Evolutionary conservation across 1,140 invertebrate species (phyloP).

Genomic region (Augochlora pura): DNA sequence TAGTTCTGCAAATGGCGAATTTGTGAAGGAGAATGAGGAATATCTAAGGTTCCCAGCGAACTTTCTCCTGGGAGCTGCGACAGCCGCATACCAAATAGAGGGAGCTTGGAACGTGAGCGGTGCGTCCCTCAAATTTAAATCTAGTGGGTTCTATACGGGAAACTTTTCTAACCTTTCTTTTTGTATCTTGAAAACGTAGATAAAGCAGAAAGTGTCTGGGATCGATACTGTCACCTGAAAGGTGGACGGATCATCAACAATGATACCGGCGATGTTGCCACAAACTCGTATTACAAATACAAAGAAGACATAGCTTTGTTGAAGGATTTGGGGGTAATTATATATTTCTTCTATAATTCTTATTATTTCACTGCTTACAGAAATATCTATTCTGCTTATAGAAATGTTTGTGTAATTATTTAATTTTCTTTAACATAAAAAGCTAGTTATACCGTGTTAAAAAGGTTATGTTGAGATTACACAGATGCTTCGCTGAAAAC

Average conservation of each 20-base stretch:
- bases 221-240: constrained; percentile 66
- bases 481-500: no score
- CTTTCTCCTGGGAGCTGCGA: constrained; percentile 81
- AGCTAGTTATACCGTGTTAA: no score
- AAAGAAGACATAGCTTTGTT: constrained; percentile 78
- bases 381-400: no score
- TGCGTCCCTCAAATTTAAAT: constrained; percentile 60
- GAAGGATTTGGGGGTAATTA: constrained; percentile 77
- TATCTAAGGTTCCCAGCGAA: constrained; percentile 71
- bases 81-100: constrained; percentile 85
- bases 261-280: constrained; percentile 80
- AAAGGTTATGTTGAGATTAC: no score
- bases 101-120: constrained; percentile 86
- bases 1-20: constrained; percentile 16
- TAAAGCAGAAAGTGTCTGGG: constrained; percentile 78
- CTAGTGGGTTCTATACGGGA: no score
- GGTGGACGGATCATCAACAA: constrained; percentile 68
- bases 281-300: constrained; percentile 79
- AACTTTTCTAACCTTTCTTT: constrained; percentile 18
- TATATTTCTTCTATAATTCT: neutral
- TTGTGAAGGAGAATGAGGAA: neutral
- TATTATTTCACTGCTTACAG: no score
- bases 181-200: constrained; percentile 29
- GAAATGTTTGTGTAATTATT: no score
- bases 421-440: no score